Base-by-base conservation (phyloP, 2,113 vertebrate species). In the Speoplatyrhinus poulsoni region DNA sequence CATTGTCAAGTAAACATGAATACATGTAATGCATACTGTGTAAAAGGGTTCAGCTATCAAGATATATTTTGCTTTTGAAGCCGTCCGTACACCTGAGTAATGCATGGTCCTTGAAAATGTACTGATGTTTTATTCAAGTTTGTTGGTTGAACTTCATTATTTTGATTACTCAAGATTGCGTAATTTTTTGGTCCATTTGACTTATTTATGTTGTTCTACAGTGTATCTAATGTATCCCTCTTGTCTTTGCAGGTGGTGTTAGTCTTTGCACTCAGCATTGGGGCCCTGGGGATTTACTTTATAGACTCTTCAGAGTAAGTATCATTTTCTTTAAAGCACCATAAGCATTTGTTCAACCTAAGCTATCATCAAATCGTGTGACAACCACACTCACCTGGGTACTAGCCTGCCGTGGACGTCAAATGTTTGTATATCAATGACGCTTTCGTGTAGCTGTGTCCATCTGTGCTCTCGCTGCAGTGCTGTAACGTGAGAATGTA, bases 201-300 rank as follows among this genome's bases (percentile, higher is more conserved):
- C 49, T 71, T 60, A 70, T 62, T 41, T 70, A 47, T 46, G 60
- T n/a, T 48, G 7, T 63, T 56, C 12, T 49, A 26, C 56, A 66
- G 56, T 55, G 11, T 76, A 11, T 66, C 68, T 61, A 47, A 16
- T n/a, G 26, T n/a, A 15, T 32, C 65, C 79, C 82, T 12, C 60
- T 89, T 76, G 59, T 92, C 67, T 92, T 86, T 90, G 12, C 89
- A 99, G 98, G 98, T 99, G 86, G 98, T 99, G 86, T 93, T 98
- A 82, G 98, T 99, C 86, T 99, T 99, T 93, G 97, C 96, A 75
- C 96, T 99, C 93, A 99, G 97, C 93, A 99, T 99, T 71, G 98
- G 98, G 90, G 98, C 98, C 91, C 96, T 99, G 86, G 97, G 98
- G 91, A 99, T 99, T 94, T 99, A 99, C 95, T 99, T 99, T 93